Base-by-base conservation (phyloP, 2,797 vertebrate genomes). In the Microcaecilia unicolor region DNA sequence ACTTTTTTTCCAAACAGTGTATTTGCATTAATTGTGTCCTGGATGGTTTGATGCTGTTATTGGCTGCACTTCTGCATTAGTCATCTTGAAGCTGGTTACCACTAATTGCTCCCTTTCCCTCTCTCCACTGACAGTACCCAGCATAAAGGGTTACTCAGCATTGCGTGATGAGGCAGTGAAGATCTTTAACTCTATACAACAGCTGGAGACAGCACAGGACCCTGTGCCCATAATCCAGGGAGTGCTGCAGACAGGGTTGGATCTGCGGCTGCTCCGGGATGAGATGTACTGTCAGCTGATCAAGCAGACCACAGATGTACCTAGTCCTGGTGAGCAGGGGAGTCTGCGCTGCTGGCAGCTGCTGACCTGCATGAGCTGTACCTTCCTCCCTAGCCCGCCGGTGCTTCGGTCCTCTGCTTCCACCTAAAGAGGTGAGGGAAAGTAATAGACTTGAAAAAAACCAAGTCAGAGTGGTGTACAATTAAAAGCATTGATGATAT, bases 201-300 rank as follows among this genome's bases (percentile, higher is more conserved):
- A 95, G 59, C 78, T 98, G 58, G 95, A 98, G 70, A 78, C 55
- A 1, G 80, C 78, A 1, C 64, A 66, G 33, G 89, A 92, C 54
- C 85, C 89, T 0, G 68, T 87, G 57, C 85, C 89, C 28, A 85
- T 98, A 62, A 93, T 97, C 77, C 95, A 98, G 80, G 95, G 95
- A 8, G 69, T 98, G 58, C 88, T 98, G 54, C 95, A 98, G 72
- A 98, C 93, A 49, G 95, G 93, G 76, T 79, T 89, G 42, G 95
- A 98, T 77, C 86, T 98, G 77, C 89, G 85, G 0, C 81, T 89
- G 0, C 88, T 98, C 31, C 86, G 85, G 7, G 95, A 98, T 1
- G 95, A 98, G 74, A 85, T 98, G 67, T 98, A 94, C 81, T 92
- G 93, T 73, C 95, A 98, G 76, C 81, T 97, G 26, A 90, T 96